These are phyloP conservation scores for Ectropis crepuscularia DNA, from an alignment of 2,888 invertebrate species.

Conservation along the genomic window DNA sequence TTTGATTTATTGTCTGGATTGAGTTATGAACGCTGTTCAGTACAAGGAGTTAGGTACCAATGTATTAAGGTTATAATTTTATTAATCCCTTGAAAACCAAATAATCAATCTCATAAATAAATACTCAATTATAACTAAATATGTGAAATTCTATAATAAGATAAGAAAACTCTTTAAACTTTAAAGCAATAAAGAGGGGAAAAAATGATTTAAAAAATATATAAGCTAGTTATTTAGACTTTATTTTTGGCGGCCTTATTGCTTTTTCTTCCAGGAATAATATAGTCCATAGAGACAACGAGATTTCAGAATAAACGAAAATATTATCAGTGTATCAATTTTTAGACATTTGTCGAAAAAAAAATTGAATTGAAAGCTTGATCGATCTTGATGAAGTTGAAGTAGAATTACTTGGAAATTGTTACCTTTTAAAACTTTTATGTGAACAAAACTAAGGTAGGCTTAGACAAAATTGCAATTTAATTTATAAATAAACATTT, in stretches of 20 bases:
- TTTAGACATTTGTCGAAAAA: too few species aligned
- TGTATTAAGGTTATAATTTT: not conserved
- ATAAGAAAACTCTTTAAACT: not conserved
- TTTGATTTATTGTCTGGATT: constrained; percentile 31
- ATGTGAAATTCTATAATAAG: not conserved
- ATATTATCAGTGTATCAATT: too few species aligned
- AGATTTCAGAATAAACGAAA: too few species aligned
- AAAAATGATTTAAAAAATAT: not conserved
- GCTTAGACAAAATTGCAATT: too few species aligned
- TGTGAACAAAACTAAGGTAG: too few species aligned
- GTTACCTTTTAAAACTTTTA: not conserved
- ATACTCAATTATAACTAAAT: not conserved
- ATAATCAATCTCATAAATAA: not conserved
- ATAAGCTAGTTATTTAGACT: too few species aligned
- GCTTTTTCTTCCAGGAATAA: too few species aligned
- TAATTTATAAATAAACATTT: too few species aligned
- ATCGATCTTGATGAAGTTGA: not conserved
- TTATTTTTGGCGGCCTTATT: too few species aligned
- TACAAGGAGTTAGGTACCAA: not conserved
- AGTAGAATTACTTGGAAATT: not conserved
- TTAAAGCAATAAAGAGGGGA: not conserved
- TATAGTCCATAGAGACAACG: too few species aligned
- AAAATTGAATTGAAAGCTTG: not conserved
- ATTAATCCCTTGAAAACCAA: not conserved
- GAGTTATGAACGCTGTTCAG: not conserved